These are phyloP conservation scores for Drosophila trapezifrons DNA, from an alignment of 1,140 invertebrate genomes.

Conservation along the genomic window DNA sequence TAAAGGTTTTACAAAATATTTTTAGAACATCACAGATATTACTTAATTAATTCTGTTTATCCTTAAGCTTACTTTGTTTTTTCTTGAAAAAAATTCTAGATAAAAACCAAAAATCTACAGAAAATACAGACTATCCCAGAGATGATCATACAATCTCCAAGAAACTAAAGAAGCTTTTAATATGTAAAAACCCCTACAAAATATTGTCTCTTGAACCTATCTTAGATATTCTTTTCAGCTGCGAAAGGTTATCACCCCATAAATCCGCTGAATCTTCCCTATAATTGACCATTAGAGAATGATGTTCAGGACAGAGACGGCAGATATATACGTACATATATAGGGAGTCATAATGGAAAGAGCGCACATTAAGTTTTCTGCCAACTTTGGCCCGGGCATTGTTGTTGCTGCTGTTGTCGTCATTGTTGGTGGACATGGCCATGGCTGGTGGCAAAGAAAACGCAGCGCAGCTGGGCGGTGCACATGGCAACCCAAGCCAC, in stretches of 20 bases:
- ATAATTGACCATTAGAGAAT: conserved; percentile 4
- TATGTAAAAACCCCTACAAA: too few relatives aligned
- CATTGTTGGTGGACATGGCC: conserved; percentile 27
- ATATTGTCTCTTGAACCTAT: too few relatives aligned
- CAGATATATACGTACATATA: conserved; percentile 5
- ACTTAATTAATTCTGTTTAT: too few relatives aligned
- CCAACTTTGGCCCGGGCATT: conserved; percentile 61
- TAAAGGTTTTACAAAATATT: too few relatives aligned
- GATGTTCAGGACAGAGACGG: background rate
- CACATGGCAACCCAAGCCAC: conserved; percentile 27
- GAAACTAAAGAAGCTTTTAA: too few relatives aligned
- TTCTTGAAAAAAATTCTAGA: too few relatives aligned
- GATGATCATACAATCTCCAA: background rate
- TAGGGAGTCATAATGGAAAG: conserved; percentile 46
- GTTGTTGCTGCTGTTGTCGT: conserved; percentile 45
- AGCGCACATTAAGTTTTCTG: conserved; percentile 73
- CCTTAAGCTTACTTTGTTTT: too few relatives aligned
- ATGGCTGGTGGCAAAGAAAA: conserved; percentile 65
- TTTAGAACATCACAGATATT: too few relatives aligned
- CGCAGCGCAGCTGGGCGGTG: conserved; percentile 34
- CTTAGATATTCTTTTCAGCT: background rate
- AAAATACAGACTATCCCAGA: too few relatives aligned
- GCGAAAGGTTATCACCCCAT: background rate
- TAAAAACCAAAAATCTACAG: background rate
- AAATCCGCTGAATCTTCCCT: conserved; percentile 2